Conservation (phyloP, 1,140 invertebrate species). For the Pectinophora gossypiella region DNA sequence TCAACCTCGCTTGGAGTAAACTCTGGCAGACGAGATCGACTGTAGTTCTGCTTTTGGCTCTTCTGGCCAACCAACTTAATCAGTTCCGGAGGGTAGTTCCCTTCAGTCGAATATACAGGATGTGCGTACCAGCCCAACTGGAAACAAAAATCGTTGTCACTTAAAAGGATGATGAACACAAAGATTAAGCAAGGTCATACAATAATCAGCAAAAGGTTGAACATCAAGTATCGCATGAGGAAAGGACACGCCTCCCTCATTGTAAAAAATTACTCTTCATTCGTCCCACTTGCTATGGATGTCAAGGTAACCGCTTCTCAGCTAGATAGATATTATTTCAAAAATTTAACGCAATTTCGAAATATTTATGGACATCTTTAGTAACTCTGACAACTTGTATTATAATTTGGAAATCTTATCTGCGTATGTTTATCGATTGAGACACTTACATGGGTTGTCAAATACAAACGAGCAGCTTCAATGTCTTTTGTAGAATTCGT, state of each 20-base stretch:
- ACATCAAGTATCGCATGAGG: neutral
- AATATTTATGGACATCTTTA: no score
- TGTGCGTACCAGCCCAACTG: constrained; percentile 81
- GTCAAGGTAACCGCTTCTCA: constrained; percentile 3
- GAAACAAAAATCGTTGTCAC: constrained; percentile 23
- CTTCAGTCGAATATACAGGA: constrained; percentile 79
- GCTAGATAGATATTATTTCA: neutral
- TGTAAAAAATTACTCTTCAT: neutral
- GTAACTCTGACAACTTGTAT: no score
- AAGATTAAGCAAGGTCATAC: neutral
- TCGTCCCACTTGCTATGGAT: constrained; percentile 6
- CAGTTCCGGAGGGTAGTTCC: constrained; percentile 82
- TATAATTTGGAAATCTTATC: no score
- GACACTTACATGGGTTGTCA: constrained; percentile 75
- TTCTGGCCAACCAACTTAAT: constrained; percentile 77
- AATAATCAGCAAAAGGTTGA: neutral
- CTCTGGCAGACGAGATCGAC: constrained; percentile 77
- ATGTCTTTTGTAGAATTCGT: constrained; percentile 68
- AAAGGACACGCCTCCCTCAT: neutral
- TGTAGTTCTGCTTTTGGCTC: constrained; percentile 78
- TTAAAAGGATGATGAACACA: neutral
- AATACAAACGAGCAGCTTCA: constrained; percentile 77
- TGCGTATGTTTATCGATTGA: no score
- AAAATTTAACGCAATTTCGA: no score
- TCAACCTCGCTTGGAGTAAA: constrained; percentile 79